Evolutionary conservation across 2,888 invertebrate species (phyloP), one percentile per base, ranked within the genome.

Genomic region (Apotomis turbidana): DNA sequence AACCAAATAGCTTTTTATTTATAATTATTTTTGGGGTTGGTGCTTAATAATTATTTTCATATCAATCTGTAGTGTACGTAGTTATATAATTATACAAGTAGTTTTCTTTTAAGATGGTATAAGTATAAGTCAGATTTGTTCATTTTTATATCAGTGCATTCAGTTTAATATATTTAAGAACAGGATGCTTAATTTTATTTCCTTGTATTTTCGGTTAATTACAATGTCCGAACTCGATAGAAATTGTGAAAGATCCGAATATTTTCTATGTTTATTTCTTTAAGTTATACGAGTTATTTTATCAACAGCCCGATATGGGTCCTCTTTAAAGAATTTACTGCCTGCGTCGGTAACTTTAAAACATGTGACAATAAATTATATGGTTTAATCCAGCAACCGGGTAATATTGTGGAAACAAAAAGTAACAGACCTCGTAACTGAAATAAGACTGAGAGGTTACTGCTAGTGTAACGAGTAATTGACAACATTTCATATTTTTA

Each of bases 141-240:
- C 4, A 44, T 44, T 44, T 44, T 44, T 44, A 44, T 44, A 6
- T 49, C 49, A 10, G 9, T 46, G 3, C 46, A 46, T 46, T 46
- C 5, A 6, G 49, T 49, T 49, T 49, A 49, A 49, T 49, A 49
- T 49, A 27, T 49, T 49, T 49, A 49, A 49, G 49, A 49, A 9
- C 9, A 49, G 10, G 10, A 49, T 3, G 10, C 10, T 49, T n/a
- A n/a, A 4, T 49, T 51, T 6, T 5, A 62, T 55, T 55, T 54
- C 4, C 13, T 54, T 64, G 36, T 46, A 52, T 70, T 63, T 63
- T 70, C 63, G 51, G 51, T 70, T 70, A 58, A 58, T 70, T 63
- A 54, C 46, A 52, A 54, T 57, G 46, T 46, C 67, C 67, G 67
- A 67, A 58, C 67, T 58, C 15, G 4, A 59, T 27, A 9, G 27